phyloP scores from a whole-genome alignment of 1,140 invertebrate genomes.

The Temnothorax longispinosus region DNA sequence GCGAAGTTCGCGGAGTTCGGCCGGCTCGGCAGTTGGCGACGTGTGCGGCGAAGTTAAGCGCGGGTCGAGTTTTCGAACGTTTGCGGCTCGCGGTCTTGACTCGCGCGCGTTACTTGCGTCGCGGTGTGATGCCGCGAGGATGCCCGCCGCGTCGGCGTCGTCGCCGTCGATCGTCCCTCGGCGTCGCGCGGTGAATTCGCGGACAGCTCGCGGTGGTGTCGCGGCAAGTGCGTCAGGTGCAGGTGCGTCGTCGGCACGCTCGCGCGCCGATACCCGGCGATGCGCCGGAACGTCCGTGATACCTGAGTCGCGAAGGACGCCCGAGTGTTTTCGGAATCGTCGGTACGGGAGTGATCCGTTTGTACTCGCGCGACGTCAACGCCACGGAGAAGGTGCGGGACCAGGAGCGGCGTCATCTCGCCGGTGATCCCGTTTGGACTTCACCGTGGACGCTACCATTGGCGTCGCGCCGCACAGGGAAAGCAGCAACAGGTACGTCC shows the following conservation, averaged over 20 bases:
- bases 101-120: background rate
- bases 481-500: constrained; percentile 76
- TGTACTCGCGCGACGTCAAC: background rate
- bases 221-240: constrained; percentile 72
- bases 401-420: background rate
- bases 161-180: constrained; percentile 56
- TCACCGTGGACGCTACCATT: constrained; percentile 20
- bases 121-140: constrained; percentile 70
- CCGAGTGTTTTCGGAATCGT: background rate
- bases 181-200: constrained; percentile 69
- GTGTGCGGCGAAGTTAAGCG: too few species aligned
- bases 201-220: constrained; percentile 21
- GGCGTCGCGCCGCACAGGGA: constrained; percentile 55
- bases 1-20: background rate
- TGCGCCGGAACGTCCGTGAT: constrained; percentile 41
- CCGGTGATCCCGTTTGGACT: constrained; percentile 29
- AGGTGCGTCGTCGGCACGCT: constrained; percentile 72
- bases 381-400: background rate
- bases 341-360: background rate
- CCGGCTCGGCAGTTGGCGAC: background rate
- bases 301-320: constrained; percentile 19
- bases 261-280: constrained; percentile 30
- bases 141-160: constrained; percentile 50
- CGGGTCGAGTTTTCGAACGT: too few species aligned
- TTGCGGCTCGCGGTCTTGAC: constrained; percentile 12